phyloP scores from a whole-genome alignment of 2,113 vertebrate genomes.

The Esox niger region DNA sequence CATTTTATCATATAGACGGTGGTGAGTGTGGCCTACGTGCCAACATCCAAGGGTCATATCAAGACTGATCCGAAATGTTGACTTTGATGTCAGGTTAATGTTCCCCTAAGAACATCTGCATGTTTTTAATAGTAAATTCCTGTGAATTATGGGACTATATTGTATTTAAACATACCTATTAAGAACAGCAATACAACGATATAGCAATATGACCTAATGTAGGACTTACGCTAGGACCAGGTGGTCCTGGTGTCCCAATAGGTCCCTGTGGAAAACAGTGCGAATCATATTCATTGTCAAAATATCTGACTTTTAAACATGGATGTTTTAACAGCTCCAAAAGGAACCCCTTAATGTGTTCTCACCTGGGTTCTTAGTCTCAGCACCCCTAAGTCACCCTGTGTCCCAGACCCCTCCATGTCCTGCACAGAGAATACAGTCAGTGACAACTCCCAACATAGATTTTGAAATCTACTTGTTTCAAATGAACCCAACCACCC shows the following conservation, averaged over 20 bases:
- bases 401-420: constrained; percentile 81
- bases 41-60: neutral
- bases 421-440: constrained; percentile 71
- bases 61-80: neutral
- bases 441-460: neutral
- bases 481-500: too few relatives aligned
- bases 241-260: constrained; percentile 60
- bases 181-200: neutral
- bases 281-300: neutral
- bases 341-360: neutral
- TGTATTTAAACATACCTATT: neutral
- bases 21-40: neutral
- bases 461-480: too few relatives aligned
- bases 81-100: neutral
- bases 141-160: neutral
- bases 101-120: neutral
- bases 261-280: constrained; percentile 54
- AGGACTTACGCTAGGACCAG: constrained; percentile 67
- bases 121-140: neutral
- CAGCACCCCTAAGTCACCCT: constrained; percentile 44
- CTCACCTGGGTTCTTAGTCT: constrained; percentile 71
- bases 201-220: neutral
- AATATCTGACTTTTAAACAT: too few relatives aligned
- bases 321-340: neutral
- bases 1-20: neutral